These are phyloP conservation scores for Paradisaea rubra DNA, from an alignment of 2,113 vertebrate species.

Conservation along the genomic window DNA sequence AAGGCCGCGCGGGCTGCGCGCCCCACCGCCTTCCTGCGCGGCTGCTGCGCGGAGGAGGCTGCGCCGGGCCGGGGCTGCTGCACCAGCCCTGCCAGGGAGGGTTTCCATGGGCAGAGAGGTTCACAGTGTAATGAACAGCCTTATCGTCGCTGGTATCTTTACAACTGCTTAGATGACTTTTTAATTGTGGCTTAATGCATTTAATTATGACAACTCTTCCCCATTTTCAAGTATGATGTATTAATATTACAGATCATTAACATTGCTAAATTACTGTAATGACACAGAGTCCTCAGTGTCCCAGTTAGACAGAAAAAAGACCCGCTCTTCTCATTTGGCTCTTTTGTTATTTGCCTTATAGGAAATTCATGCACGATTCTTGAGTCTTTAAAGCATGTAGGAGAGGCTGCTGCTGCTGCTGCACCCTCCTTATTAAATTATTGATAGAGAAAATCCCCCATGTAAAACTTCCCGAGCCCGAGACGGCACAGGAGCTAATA, in stretches of 20 bases:
- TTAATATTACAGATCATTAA: conserved; percentile 81
- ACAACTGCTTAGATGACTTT: conserved; percentile 72
- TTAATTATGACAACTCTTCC: conserved; percentile 75
- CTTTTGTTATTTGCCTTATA: conserved; percentile 68
- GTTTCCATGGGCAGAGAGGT: conserved; percentile 47
- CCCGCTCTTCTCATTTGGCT: conserved; percentile 61
- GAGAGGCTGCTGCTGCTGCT: conserved; percentile 25
- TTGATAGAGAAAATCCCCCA: conserved; percentile 61
- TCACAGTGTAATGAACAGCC: conserved; percentile 52
- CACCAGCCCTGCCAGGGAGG: background rate
- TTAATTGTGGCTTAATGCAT: conserved; percentile 76
- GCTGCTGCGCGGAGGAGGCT: conserved; percentile 36
- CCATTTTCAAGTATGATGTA: conserved; percentile 74
- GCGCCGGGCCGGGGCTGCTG: background rate
- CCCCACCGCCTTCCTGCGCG: conserved; percentile 14
- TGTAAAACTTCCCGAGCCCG: conserved; percentile 53
- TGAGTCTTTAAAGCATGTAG: conserved; percentile 18
- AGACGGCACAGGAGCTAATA: conserved; percentile 37
- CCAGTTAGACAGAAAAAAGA: conserved; percentile 65
- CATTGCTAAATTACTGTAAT: conserved; percentile 74
- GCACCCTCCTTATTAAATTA: conserved; percentile 63
- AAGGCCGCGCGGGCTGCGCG: background rate
- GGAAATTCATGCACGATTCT: conserved; percentile 31
- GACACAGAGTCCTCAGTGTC: conserved; percentile 68
- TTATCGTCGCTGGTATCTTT: conserved; percentile 69